Base-by-base conservation (phyloP, 1,140 invertebrate genomes). In the Battus philenor region DNA sequence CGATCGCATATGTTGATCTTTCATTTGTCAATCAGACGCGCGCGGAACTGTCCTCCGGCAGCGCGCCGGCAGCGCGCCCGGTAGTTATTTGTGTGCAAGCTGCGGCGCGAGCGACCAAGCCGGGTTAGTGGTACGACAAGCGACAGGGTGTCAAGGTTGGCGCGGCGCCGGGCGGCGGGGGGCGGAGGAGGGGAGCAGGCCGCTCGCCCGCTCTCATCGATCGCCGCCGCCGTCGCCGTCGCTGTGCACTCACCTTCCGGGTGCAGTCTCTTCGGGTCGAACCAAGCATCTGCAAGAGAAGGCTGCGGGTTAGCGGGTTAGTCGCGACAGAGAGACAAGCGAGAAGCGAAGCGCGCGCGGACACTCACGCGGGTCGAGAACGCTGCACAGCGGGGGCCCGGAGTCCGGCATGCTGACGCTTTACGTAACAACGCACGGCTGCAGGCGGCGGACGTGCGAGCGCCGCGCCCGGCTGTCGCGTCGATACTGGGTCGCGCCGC, bases 271-370 rank as follows among this genome's bases (percentile, higher is more conserved):
- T 93, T 92, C 66, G 93, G 93, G 79, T 94, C 93, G 89, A 95
- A 95, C 94, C 94, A 95, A 87, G 93, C 91, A 90, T 94, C 94
- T 95, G 93, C 68, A 93, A 93, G 89, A 86, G 89, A 89, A 84
- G 75, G 72, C 74, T 63, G 76, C 67, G 68, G 57, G 76, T 86
- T 81, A 79, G 77, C 75, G 74, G 71, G 76, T 80, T 80, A 84
- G 77, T 82, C 58, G 80, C 78, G 74, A 80, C 59, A 78, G 49
- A 68, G 62, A 71, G 54, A 57, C 29, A 74, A 78, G 69, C 71
- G 50, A 51, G 64, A 78, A 81, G 72, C 71, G 57, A 58, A 60
- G 59, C 56, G 61, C 54, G 54, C 59, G 58, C 59, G 56, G 65
- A 47, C 65, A 85, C 81, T 85, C 72, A 82, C 77, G 51, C 50